A percentile compares a stretch with the other conserved stretches of the same genome.
These are phyloP conservation scores for Brachirus orientalis DNA, from an alignment of 2,113 vertebrate species.

Conservation along the genomic window DNA sequence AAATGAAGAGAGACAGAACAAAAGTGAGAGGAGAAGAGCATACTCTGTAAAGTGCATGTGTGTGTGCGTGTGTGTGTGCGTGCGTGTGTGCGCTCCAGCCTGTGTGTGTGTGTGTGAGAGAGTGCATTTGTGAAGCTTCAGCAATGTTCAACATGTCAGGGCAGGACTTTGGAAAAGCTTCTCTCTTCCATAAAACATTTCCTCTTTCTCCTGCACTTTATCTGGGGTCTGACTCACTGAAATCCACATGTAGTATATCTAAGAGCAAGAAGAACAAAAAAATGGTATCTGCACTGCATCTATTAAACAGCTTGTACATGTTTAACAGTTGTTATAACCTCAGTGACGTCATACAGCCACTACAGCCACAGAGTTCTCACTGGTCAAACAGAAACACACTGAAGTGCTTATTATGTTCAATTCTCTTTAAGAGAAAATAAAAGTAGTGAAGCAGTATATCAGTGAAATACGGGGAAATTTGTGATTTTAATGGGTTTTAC, in stretches of 20 bases:
- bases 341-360: too few species aligned
- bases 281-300: not conserved
- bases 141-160: constrained; percentile 47
- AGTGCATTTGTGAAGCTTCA: constrained; percentile 9
- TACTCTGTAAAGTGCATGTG: not conserved
- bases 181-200: constrained; percentile 5
- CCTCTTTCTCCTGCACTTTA: too few species aligned
- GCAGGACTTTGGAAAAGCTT: constrained; percentile 27
- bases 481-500: too few species aligned
- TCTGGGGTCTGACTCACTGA: not conserved
- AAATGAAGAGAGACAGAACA: constrained; percentile 30
- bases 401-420: too few species aligned
- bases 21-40: not conserved
- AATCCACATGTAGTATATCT: not conserved
- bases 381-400: too few species aligned
- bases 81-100: constrained; percentile 19
- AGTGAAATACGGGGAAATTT: too few species aligned
- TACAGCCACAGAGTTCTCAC: too few species aligned
- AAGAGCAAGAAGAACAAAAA: not conserved
- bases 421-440: too few species aligned
- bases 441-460: too few species aligned
- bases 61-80: not conserved
- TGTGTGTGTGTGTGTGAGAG: not conserved
- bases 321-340: too few species aligned
- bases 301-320: too few species aligned